Evolutionary conservation across 1,140 invertebrate genomes (phyloP).

Genomic region (Ptiloglossa arizonensis): DNA sequence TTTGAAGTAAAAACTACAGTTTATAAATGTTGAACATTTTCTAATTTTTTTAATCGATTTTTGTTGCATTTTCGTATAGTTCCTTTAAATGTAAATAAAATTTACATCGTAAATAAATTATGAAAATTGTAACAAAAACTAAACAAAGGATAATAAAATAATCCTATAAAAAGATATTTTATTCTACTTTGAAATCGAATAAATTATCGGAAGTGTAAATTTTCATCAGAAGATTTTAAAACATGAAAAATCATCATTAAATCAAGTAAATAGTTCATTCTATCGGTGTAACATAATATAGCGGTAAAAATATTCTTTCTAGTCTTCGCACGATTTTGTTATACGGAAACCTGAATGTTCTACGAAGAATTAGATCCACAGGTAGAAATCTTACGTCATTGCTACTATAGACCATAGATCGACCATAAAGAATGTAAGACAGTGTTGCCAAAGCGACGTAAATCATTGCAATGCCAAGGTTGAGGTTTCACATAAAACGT

Average conservation of each 20-base stretch:
- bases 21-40: not conserved
- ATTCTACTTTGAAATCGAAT: not conserved
- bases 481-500: constrained; percentile 35
- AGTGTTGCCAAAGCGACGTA: constrained; percentile 74
- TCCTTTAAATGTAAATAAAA: too few relatives aligned
- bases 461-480: constrained; percentile 62
- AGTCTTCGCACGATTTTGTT: not conserved
- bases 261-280: not conserved
- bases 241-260: too few relatives aligned
- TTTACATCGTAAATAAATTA: not conserved
- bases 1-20: not conserved
- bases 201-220: not conserved
- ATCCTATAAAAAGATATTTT: not conserved
- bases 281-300: not conserved
- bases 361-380: constrained; percentile 75
- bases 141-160: not conserved
- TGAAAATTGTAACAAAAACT: not conserved
- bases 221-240: not conserved
- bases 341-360: constrained; percentile 33
- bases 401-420: constrained; percentile 68
- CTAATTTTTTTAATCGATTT: not conserved
- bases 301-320: not conserved
- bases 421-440: constrained; percentile 77
- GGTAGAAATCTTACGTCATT: constrained; percentile 80
- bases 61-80: too few relatives aligned